phyloP scores from a whole-genome alignment of 2,113 vertebrate genomes.

The Aythya baeri region DNA sequence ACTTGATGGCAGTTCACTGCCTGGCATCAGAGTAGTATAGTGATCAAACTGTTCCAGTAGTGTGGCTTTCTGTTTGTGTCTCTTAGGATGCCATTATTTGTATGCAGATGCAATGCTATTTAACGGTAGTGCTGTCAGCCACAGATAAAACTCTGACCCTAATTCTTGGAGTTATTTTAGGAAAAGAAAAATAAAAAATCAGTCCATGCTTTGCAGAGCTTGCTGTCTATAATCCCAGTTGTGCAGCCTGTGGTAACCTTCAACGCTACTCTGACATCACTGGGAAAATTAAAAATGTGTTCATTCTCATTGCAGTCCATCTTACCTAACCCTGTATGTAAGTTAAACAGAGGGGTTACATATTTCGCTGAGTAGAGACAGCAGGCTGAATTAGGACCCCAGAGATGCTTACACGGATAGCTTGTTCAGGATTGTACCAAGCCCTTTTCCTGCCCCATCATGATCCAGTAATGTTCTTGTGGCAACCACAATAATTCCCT shows the following conservation, averaged over 20 bases:
- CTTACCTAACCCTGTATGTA: background rate
- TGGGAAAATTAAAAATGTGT: background rate
- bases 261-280: background rate
- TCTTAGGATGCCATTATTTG: background rate
- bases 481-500: conserved; percentile 62
- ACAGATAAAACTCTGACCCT: background rate
- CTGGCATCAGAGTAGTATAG: background rate
- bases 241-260: background rate
- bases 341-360: background rate
- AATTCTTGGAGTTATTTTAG: background rate
- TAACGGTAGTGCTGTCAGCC: background rate
- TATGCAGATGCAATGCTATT: background rate
- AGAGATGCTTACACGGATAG: background rate
- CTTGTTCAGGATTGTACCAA: conserved; percentile 27
- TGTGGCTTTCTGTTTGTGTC: background rate
- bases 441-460: conserved; percentile 29
- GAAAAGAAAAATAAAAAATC: background rate
- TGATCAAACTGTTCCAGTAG: background rate
- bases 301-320: background rate
- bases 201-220: background rate
- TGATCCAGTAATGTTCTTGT: conserved; percentile 49
- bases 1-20: background rate
- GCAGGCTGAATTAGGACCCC: conserved; percentile 6
- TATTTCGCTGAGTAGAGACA: conserved; percentile 29
- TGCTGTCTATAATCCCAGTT: background rate